Evolutionary conservation across 2,888 invertebrate genomes (phyloP).

Genomic region (Ornithoptera alexandrae): DNA sequence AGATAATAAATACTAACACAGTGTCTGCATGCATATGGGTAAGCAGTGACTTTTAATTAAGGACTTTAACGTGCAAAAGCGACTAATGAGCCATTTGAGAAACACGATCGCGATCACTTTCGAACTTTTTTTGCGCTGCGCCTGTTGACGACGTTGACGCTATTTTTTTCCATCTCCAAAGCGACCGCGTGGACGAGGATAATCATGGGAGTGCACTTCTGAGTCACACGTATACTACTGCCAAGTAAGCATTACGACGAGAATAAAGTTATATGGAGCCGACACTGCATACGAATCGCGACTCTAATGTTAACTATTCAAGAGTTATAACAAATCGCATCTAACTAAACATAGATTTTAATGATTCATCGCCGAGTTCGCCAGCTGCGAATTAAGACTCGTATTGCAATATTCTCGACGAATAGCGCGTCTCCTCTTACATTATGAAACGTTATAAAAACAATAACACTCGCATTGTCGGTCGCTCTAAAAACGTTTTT

Average conservation of each 20-base stretch:
- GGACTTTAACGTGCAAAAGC: conserved; percentile 22
- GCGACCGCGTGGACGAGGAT: conserved; percentile 46
- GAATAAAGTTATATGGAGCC: conserved; percentile 50
- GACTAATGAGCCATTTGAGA: conserved; percentile 37
- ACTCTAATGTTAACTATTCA: conserved; percentile 45
- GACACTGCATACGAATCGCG: conserved; percentile 47
- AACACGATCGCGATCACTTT: conserved; percentile 39
- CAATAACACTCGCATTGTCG: conserved; percentile 32
- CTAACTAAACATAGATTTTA: conserved; percentile 46
- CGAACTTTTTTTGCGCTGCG: conserved; percentile 35
- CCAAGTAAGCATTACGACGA: conserved; percentile 54
- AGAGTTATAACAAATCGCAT: conserved; percentile 38
- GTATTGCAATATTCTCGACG: conserved; percentile 59
- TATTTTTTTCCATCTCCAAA: conserved; percentile 43
- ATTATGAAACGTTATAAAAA: conserved; percentile 50
- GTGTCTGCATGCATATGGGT: neutral
- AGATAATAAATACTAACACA: conserved; percentile 10
- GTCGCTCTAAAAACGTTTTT: conserved; percentile 22
- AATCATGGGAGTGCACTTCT: conserved; percentile 63
- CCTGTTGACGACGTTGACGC: conserved; percentile 37
- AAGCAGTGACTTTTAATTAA: conserved; percentile 24
- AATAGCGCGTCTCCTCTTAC: conserved; percentile 59
- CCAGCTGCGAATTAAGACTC: conserved; percentile 67
- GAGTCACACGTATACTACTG: conserved; percentile 63
- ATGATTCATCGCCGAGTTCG: conserved; percentile 63